A percentile compares a stretch with the other conserved stretches of the same genome.
Conservation (phyloP, 2,797 vertebrate genomes). For the Mormyrops attenuatus region DNA sequence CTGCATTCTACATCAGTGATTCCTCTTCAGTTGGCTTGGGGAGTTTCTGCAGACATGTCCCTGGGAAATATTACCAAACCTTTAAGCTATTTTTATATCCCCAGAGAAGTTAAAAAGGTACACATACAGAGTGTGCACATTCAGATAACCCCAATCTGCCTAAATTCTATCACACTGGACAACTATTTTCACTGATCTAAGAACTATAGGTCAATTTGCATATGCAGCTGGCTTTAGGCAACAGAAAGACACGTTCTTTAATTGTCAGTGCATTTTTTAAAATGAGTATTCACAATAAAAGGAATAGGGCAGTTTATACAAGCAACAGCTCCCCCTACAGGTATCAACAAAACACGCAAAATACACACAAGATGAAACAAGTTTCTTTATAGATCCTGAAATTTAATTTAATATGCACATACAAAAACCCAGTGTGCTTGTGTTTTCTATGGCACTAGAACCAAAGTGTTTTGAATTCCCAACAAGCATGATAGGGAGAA, state of each 20-base stretch:
- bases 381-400: slow-evolving; percentile 16
- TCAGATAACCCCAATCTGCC: neutral
- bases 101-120: neutral
- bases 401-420: slow-evolving; percentile 66
- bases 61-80: neutral
- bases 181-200: neutral
- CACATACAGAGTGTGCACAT: neutral
- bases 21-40: neutral
- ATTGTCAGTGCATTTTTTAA: neutral
- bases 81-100: neutral
- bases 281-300: neutral
- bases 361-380: neutral
- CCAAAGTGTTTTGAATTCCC: slow-evolving; percentile 12
- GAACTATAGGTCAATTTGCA: neutral
- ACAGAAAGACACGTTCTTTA: neutral
- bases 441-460: slow-evolving; percentile 57
- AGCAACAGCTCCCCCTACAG: slow-evolving; percentile 13
- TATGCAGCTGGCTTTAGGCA: neutral
- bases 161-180: neutral
- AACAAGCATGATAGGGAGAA: slow-evolving; percentile 11
- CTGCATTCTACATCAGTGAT: neutral
- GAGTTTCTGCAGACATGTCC: neutral
- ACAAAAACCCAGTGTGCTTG: slow-evolving; percentile 61
- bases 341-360: neutral
- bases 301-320: neutral